Conservation (phyloP, 2,113 vertebrate species). For the Columba livia region DNA sequence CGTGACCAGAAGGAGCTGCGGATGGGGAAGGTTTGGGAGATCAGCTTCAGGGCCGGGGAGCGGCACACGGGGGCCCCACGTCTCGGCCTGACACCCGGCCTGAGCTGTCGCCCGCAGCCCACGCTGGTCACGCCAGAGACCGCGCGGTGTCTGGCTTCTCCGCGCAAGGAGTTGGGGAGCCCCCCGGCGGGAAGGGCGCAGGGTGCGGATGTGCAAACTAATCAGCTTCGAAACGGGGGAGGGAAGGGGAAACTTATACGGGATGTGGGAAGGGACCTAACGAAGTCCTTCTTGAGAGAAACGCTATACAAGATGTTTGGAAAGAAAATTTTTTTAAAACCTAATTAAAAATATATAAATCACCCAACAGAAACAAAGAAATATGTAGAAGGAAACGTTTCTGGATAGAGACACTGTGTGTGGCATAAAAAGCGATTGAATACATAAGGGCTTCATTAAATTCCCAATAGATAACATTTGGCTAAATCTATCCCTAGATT, state of each 20-base stretch:
- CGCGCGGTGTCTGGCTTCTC: background rate
- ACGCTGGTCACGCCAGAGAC: background rate
- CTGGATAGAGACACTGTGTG: conserved; percentile 73
- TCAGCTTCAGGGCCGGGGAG: background rate
- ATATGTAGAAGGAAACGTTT: conserved; percentile 66
- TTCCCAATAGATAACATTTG: conserved; percentile 80
- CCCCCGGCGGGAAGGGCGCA: background rate
- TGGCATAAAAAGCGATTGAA: conserved; percentile 71
- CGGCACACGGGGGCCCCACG: rapidly evolving
- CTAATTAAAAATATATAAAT: conserved; percentile 73
- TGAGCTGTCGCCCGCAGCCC: background rate
- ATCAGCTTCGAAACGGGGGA: background rate
- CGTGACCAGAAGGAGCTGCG: background rate
- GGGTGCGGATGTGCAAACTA: background rate
- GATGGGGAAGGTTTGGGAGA: background rate
- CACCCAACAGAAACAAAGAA: conserved; percentile 62
- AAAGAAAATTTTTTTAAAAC: background rate
- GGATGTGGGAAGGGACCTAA: conserved; percentile 1
- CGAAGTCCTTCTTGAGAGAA: background rate
- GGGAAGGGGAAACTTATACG: background rate
- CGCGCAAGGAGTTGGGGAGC: background rate
- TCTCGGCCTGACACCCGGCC: background rate
- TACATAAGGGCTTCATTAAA: conserved; percentile 79
- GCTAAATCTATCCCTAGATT: conserved; percentile 75
- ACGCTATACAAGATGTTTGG: background rate